Evolutionary conservation across 2,888 invertebrate species (phyloP), one percentile per base, ranked within the genome.

Genomic region (Conistra vaccinii): DNA sequence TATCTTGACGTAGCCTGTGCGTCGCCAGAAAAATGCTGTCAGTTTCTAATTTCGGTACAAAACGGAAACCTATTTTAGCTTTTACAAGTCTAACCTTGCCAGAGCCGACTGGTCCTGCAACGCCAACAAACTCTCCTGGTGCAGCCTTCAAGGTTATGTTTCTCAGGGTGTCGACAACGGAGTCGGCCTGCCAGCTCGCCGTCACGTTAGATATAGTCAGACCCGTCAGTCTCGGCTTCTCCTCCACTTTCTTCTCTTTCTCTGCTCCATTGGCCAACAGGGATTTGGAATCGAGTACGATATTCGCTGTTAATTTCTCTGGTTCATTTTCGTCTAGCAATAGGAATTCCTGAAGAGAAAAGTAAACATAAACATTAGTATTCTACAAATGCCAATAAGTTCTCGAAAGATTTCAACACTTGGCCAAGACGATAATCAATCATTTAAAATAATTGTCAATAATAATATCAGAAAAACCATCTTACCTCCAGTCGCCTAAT

Each of bases 101-200:
- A 3, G 97, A 94, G 26, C 98, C 98, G 0, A 98, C 98, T 23
- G 97, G 97, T 17, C 98, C 98, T 58, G 98, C 97, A 2, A 98
- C 94, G 1, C 98, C 98, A 65, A 98, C 93, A 72, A 97, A 95
- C 83, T 97, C 96, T 51, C 97, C 97, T 58, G 95, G 96, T 29
- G 93, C 92, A 0, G 97, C 94, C 0, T 94, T 94, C 1, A 97
- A 83, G 12, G 93, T 94, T 9, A 97, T 88, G 51, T 96, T 92
- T 26, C 96, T 95, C 60, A 97, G 88, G 0, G 97, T 97, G 57
- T 97, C 96, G 17, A 95, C 94, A 5, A 94, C 95, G 1, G 95
- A 91, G 67, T 95, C 93, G 0, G 91, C 87, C 51, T 90, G 89
- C 96, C 96, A 96, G 71, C 94, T 89, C 68, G 94, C 91, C 85